Conservation (phyloP, 1,140 invertebrate genomes). For the Drepana arcuata region DNA sequence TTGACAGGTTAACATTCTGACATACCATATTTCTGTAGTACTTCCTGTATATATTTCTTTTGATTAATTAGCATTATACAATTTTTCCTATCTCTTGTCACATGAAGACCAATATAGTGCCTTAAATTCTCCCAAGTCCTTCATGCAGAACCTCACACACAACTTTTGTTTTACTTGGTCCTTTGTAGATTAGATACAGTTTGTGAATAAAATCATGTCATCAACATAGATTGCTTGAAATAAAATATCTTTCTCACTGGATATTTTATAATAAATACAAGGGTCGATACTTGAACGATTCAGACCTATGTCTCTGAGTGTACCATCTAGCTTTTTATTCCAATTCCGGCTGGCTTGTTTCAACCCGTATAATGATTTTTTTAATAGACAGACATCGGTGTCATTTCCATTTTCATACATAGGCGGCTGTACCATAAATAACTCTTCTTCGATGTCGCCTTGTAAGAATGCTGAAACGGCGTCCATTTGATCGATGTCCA, state of each 20-base stretch:
- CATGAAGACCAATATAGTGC: too few species aligned
- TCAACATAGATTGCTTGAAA: slow-evolving; percentile 7
- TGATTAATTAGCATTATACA: too few species aligned
- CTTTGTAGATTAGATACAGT: neutral
- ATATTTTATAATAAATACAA: slow-evolving; percentile 19
- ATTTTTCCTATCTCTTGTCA: too few species aligned
- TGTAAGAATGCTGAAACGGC: slow-evolving; percentile 7
- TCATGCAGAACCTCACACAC: slow-evolving; percentile 2
- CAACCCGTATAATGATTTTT: slow-evolving; percentile 55
- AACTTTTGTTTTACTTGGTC: slow-evolving; percentile 5
- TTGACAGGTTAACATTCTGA: too few species aligned
- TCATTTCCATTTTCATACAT: slow-evolving; percentile 20
- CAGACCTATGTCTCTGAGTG: slow-evolving; percentile 17
- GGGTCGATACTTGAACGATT: slow-evolving; percentile 10
- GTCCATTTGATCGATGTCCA: slow-evolving; percentile 5
- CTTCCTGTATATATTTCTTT: too few species aligned
- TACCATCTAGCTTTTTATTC: slow-evolving; percentile 18
- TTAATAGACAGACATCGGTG: slow-evolving; percentile 35
- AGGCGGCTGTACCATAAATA: slow-evolving; percentile 53
- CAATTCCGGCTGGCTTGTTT: slow-evolving; percentile 40
- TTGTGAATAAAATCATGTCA: slow-evolving; percentile 3
- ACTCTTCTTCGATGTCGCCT: slow-evolving; percentile 49
- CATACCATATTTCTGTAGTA: too few species aligned
- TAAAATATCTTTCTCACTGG: slow-evolving; percentile 1
- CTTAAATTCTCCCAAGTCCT: slow-evolving; percentile 6